Evolutionary conservation across 2,113 vertebrate genomes (phyloP).

Genomic region (Lanius collurio): DNA sequence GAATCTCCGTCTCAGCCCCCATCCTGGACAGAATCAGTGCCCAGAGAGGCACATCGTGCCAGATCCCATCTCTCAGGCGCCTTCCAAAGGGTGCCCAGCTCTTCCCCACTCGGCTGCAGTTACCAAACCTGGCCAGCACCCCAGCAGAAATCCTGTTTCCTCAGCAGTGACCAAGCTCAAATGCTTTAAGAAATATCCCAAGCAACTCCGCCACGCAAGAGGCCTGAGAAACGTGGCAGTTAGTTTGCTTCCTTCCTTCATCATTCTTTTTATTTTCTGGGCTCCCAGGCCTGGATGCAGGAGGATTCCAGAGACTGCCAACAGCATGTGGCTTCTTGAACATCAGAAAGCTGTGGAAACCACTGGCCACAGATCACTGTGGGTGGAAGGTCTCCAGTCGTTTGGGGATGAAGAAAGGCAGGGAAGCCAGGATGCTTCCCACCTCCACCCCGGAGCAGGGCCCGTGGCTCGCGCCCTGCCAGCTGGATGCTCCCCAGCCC

Average conservation of each 20-base stretch:
- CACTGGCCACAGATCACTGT: not conserved
- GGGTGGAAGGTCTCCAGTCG: not conserved
- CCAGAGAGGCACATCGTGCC: rapidly evolving
- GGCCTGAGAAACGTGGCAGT: not conserved
- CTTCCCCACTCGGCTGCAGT: not conserved
- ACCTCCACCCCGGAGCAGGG: not conserved
- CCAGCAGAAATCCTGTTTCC: not conserved
- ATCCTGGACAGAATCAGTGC: not conserved
- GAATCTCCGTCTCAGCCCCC: not conserved
- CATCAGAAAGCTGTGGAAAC: not conserved
- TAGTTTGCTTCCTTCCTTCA: not conserved
- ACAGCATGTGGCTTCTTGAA: rapidly evolving
- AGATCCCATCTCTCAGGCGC: not conserved
- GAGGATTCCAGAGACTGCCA: not conserved
- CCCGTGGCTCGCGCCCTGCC: rapidly evolving
- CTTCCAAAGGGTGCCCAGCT: not conserved
- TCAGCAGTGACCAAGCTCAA: not conserved
- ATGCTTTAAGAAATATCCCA: not conserved
- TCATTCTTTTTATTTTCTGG: not conserved
- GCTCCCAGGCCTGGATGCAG: not conserved
- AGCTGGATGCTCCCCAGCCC: not conserved
- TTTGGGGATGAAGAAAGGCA: not conserved
- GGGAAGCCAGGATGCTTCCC: not conserved
- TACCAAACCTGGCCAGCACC: not conserved
- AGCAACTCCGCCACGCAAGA: not conserved